Evolutionary conservation across 2,113 vertebrate genomes (phyloP).

Genomic region (Neogobius melanostomus): DNA sequence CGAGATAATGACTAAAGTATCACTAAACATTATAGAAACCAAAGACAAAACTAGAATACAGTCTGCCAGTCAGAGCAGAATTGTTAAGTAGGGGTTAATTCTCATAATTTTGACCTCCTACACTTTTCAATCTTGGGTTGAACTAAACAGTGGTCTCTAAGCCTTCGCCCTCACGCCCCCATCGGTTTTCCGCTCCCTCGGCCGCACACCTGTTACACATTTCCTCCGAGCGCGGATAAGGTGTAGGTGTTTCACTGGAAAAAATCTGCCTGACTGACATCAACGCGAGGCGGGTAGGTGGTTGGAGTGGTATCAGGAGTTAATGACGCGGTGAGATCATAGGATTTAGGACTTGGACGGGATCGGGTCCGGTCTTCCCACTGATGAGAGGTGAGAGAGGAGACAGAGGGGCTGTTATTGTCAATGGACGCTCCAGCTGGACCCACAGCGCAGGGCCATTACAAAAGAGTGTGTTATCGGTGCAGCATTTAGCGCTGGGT

Average conservation of each 20-base stretch:
- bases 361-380: slow-evolving; percentile 54
- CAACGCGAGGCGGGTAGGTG: slow-evolving; percentile 65
- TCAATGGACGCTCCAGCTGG: slow-evolving; percentile 53
- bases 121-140: slow-evolving; percentile 4
- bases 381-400: slow-evolving; percentile 48
- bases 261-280: slow-evolving; percentile 58
- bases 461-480: slow-evolving; percentile 23
- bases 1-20: too few relatives aligned
- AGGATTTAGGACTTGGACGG: slow-evolving; percentile 46
- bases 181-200: slow-evolving; percentile 63
- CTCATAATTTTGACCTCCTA: slow-evolving; percentile 2
- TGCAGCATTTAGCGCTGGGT: slow-evolving; percentile 16
- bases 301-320: slow-evolving; percentile 64
- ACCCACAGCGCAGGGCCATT: slow-evolving; percentile 19
- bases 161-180: slow-evolving; percentile 43
- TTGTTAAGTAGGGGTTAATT: slow-evolving; percentile 2
- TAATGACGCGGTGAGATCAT: slow-evolving; percentile 67
- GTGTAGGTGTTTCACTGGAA: slow-evolving; percentile 67
- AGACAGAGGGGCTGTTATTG: slow-evolving; percentile 41
- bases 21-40: too few relatives aligned
- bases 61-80: not conserved
- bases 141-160: slow-evolving; percentile 28
- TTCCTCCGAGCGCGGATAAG: slow-evolving; percentile 61
- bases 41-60: not conserved
- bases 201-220: slow-evolving; percentile 73